phyloP scores from a whole-genome alignment of 2,888 invertebrate species.

The Ennomos fuscantarius region DNA sequence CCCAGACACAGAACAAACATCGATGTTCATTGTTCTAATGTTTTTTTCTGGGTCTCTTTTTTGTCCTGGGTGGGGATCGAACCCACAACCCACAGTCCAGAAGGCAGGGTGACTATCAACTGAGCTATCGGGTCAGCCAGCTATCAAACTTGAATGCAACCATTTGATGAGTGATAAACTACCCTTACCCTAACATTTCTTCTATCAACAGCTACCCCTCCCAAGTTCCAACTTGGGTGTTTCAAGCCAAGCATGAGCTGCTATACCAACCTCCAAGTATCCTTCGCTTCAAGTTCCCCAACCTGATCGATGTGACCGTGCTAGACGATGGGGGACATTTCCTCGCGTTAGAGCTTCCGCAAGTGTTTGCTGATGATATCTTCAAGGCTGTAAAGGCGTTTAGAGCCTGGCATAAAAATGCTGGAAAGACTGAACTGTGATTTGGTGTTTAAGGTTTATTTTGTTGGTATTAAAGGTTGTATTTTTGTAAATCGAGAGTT shows the following conservation, averaged over 20 bases:
- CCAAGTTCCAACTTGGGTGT: slow-evolving; percentile 87
- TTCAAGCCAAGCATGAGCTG: slow-evolving; percentile 89
- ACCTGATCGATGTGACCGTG: slow-evolving; percentile 87
- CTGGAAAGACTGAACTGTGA: slow-evolving; percentile 55
- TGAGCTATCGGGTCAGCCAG: too few relatives aligned
- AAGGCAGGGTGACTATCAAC: too few relatives aligned
- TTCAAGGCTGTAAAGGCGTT: slow-evolving; percentile 65
- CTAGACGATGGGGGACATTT: slow-evolving; percentile 93
- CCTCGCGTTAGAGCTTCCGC: slow-evolving; percentile 91
- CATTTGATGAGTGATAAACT: too few relatives aligned
- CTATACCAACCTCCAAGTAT: slow-evolving; percentile 83
- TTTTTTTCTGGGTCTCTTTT: too few relatives aligned
- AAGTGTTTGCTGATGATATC: slow-evolving; percentile 88
- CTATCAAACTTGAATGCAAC: too few relatives aligned
- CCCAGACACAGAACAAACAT: too few relatives aligned
- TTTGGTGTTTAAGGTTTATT: slow-evolving; percentile 13
- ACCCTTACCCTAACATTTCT: too few relatives aligned
- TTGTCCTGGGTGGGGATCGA: too few relatives aligned
- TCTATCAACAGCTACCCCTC: slow-evolving; percentile 45
- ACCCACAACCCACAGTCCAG: too few relatives aligned
- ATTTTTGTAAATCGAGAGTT: not conserved
- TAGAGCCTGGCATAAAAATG: slow-evolving; percentile 47
- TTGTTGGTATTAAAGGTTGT: slow-evolving; percentile 10
- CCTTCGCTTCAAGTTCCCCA: slow-evolving; percentile 83
- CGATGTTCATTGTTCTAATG: too few relatives aligned